A percentile compares a stretch with the other conserved stretches of the same genome.
Conservation (phyloP, 1,140 invertebrate species). For the Ostrea edulis region DNA sequence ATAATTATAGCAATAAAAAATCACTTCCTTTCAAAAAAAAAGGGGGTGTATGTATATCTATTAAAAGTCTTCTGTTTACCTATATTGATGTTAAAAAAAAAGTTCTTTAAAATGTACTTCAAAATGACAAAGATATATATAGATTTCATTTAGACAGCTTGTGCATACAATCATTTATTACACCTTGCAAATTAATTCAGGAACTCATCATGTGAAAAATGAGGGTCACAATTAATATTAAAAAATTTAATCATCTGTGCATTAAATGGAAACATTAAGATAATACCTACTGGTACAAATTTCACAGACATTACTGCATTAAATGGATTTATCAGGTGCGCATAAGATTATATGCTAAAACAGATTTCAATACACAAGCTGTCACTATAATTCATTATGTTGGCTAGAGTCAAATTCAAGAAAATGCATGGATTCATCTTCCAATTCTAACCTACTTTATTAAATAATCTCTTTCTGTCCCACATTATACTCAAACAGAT, state of each 20-base stretch:
- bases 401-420: background rate
- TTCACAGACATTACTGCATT: background rate
- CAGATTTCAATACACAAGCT: background rate
- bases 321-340: too few species aligned
- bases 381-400: background rate
- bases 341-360: background rate
- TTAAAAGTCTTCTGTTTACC: too few species aligned
- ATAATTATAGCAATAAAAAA: too few species aligned
- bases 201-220: conserved; percentile 14
- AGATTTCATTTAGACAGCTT: too few species aligned
- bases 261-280: background rate
- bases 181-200: conserved; percentile 8
- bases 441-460: too few species aligned
- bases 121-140: too few species aligned
- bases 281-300: background rate
- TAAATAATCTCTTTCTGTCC: too few species aligned
- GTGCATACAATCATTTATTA: background rate
- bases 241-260: background rate
- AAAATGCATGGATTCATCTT: background rate
- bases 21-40: too few species aligned
- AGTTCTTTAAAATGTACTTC: too few species aligned
- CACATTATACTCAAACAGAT: too few species aligned
- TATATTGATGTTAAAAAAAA: too few species aligned
- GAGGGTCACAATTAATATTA: conserved; percentile 1
- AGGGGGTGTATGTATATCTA: too few species aligned